phyloP scores from a whole-genome alignment of 2,797 vertebrate genomes.

The Anas bahamensis region DNA sequence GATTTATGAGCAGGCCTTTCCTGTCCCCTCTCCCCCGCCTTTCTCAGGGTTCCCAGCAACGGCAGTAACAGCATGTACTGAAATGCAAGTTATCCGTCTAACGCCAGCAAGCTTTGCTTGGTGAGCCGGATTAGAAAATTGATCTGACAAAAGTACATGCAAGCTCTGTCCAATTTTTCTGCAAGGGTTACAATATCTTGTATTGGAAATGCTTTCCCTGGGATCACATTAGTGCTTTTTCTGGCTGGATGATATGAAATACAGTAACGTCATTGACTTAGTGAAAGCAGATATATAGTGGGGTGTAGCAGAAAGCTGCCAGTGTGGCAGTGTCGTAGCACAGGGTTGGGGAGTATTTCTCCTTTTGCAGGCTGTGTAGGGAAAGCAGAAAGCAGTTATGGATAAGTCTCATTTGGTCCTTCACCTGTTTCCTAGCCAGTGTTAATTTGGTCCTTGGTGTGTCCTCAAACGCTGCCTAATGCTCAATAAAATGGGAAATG shows the following conservation, averaged over 20 bases:
- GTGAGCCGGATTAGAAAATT: conserved; percentile 1
- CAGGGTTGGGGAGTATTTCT: background rate
- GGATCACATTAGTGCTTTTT: background rate
- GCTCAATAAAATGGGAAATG: background rate
- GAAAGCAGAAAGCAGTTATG: background rate
- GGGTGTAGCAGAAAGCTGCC: background rate
- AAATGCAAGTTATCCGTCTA: background rate
- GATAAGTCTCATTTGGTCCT: background rate
- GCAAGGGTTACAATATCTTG: background rate
- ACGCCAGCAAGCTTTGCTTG: background rate
- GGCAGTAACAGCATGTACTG: background rate
- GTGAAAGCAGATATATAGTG: background rate
- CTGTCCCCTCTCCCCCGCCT: background rate
- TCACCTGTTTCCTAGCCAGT: background rate
- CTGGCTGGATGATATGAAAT: background rate
- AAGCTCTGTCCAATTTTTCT: background rate
- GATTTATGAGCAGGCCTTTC: background rate
- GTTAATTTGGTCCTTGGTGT: background rate
- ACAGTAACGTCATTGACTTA: background rate
- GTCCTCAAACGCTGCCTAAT: background rate
- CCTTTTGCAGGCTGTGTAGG: background rate
- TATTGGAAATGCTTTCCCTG: background rate
- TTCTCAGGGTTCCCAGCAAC: background rate
- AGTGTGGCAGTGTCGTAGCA: background rate
- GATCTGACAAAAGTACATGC: conserved; percentile 25